phyloP scores from a whole-genome alignment of 2,113 vertebrate species.

The Gnathonemus longibarbis region DNA sequence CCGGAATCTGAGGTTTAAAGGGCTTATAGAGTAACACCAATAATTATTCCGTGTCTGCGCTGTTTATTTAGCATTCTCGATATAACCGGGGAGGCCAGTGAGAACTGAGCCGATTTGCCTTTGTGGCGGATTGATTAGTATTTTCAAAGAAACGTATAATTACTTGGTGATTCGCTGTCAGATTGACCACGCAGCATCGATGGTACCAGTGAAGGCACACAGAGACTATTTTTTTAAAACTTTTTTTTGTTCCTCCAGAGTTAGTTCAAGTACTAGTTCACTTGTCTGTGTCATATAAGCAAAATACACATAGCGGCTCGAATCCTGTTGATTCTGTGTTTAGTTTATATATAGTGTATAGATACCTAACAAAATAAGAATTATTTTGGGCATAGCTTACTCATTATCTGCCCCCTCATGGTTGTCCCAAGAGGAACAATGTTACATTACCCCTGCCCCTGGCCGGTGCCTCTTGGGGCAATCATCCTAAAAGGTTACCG shows the following conservation, averaged over 20 bases:
- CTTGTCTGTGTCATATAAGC: not conserved
- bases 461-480: not conserved
- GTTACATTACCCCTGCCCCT: not conserved
- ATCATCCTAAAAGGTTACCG: not conserved
- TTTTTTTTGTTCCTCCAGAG: not conserved
- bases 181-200: not conserved
- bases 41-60: not conserved
- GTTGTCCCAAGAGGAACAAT: not conserved
- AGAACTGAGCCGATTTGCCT: not conserved
- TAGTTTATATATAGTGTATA: not conserved
- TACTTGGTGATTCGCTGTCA: not conserved
- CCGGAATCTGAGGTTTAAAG: not conserved
- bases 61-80: not conserved
- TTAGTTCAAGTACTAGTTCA: not conserved
- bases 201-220: not conserved
- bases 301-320: not conserved
- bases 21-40: not conserved
- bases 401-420: not conserved
- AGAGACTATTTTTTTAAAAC: not conserved
- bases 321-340: not conserved
- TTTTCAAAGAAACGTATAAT: not conserved
- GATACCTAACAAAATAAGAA: not conserved
- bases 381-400: not conserved
- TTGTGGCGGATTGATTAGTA: not conserved
- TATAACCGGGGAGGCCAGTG: not conserved